Evolutionary conservation across 64 coral and sea anemone genomes (phyloP).

Genomic region (Hydrozoanthus tunicans): DNA sequence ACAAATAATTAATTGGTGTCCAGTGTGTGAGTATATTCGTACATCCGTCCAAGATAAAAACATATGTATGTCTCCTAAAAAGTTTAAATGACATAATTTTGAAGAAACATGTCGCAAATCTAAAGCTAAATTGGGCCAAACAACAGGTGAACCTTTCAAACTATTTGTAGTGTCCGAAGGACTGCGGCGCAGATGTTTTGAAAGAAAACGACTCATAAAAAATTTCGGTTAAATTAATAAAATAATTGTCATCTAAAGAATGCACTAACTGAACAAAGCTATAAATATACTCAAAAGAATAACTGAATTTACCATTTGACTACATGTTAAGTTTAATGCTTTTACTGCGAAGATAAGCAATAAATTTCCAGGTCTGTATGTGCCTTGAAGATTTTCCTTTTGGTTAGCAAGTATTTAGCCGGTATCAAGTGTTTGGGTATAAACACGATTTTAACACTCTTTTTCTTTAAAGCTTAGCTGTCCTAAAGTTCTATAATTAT

Average conservation of each 20-base stretch:
- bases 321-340: neutral
- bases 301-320: neutral
- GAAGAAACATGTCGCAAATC: neutral
- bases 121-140: neutral
- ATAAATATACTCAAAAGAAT: neutral
- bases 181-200: neutral
- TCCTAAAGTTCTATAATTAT: neutral
- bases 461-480: neutral
- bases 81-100: neutral
- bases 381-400: neutral
- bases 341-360: no score
- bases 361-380: no score
- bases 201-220: neutral
- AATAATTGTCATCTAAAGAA: neutral
- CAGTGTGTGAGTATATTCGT: neutral
- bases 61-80: neutral
- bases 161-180: no score
- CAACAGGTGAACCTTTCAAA: neutral
- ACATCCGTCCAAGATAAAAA: neutral
- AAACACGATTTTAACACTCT: neutral
- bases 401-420: neutral
- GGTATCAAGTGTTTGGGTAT: neutral
- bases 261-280: neutral
- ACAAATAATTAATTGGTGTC: constrained; percentile 39
- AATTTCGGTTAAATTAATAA: neutral